Conservation (phyloP, 2,113 vertebrate genomes). For the Megaptera novaeangliae region DNA sequence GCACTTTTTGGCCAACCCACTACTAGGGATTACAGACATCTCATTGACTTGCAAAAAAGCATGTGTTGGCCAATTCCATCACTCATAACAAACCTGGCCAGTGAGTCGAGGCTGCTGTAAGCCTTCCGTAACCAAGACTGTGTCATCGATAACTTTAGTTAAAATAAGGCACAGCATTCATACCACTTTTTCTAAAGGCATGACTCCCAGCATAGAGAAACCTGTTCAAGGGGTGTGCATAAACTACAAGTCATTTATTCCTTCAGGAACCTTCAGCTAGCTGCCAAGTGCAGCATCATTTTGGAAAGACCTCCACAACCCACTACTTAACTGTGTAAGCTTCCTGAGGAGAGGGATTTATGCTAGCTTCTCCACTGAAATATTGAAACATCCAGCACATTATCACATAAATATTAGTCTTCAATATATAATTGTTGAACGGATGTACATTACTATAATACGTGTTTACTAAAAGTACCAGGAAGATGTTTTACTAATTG, state of each 20-base stretch:
- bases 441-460: neutral
- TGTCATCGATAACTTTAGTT: neutral
- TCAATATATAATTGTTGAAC: neutral
- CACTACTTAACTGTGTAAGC: neutral
- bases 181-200: neutral
- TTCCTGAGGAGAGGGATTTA: neutral
- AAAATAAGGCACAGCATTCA: neutral
- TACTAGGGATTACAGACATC: neutral
- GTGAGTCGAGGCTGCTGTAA: neutral
- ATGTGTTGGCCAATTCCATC: neutral
- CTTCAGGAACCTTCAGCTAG: neutral
- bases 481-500: neutral
- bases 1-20: too few species aligned
- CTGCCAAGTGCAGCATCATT: neutral
- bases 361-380: neutral
- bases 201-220: neutral
- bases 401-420: neutral
- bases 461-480: neutral
- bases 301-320: neutral
- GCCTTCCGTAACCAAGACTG: neutral
- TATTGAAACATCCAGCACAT: neutral
- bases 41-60: neutral
- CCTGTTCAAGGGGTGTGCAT: neutral
- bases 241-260: neutral
- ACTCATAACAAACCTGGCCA: neutral